These are phyloP conservation scores for Daboia siamensis DNA, from an alignment of 2,113 vertebrate species.

Conservation along the genomic window DNA sequence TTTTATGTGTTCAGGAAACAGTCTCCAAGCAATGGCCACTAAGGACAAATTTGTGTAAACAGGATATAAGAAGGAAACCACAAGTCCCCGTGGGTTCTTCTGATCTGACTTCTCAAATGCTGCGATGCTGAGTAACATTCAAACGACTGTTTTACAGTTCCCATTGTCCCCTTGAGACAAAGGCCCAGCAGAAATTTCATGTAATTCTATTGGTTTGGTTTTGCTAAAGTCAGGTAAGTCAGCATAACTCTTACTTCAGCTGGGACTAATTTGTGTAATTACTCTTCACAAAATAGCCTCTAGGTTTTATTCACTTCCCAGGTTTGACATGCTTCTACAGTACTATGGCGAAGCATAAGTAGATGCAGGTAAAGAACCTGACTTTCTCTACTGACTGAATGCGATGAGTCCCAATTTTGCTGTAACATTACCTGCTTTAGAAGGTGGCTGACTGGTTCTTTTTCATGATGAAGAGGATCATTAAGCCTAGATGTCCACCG, in stretches of 20 bases:
- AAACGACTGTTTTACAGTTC: slow-evolving; percentile 42
- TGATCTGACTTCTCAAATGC: slow-evolving; percentile 42
- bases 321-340: background rate
- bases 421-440: background rate
- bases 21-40: slow-evolving; percentile 33
- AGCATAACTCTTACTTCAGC: slow-evolving; percentile 41
- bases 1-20: slow-evolving; percentile 23
- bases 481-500: background rate
- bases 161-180: slow-evolving; percentile 54
- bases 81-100: slow-evolving; percentile 46
- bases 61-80: slow-evolving; percentile 39
- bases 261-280: slow-evolving; percentile 44
- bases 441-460: no score
- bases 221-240: slow-evolving; percentile 54
- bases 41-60: slow-evolving; percentile 46
- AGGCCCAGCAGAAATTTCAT: slow-evolving; percentile 52
- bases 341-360: background rate
- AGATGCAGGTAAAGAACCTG: background rate
- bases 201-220: slow-evolving; percentile 47
- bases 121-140: slow-evolving; percentile 43
- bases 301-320: background rate
- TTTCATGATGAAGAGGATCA: background rate
- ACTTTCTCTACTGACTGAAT: background rate
- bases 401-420: background rate
- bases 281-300: slow-evolving; percentile 36